phyloP scores from a whole-genome alignment of 2,888 invertebrate species.

The Amphimallon solstitiale region DNA sequence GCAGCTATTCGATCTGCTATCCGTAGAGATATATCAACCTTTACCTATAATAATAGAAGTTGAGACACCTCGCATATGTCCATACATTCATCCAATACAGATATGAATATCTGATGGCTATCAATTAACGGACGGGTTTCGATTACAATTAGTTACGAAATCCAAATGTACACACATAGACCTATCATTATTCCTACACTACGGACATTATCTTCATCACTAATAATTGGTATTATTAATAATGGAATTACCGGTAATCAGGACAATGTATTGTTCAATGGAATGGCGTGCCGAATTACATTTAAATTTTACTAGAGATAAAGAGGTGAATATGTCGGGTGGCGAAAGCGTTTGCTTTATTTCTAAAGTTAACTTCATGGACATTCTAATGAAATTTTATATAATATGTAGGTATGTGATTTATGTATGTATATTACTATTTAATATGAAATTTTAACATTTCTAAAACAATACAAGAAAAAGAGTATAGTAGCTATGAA shows the following conservation, averaged over 20 bases:
- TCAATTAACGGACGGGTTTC: conserved; percentile 25
- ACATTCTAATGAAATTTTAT: too few species aligned
- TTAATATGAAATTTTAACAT: too few species aligned
- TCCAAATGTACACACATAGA: neutral
- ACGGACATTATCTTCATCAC: conserved; percentile 18
- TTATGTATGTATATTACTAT: too few species aligned
- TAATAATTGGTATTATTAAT: conserved; percentile 30
- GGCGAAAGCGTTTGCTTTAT: conserved; percentile 18
- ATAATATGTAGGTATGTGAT: too few species aligned
- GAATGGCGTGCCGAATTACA: conserved; percentile 21
- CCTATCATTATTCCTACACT: conserved; percentile 21
- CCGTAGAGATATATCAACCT: neutral
- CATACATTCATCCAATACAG: conserved; percentile 17
- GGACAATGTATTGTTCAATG: conserved; percentile 14
- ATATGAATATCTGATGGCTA: conserved; percentile 19
- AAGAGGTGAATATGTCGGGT: conserved; percentile 5
- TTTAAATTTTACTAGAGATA: conserved; percentile 5
- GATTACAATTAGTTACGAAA: conserved; percentile 31
- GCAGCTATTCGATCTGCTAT: too few species aligned
- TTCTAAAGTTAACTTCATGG: neutral
- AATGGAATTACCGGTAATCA: conserved; percentile 25
- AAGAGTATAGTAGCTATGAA: too few species aligned
- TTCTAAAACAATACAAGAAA: too few species aligned
- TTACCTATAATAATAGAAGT: conserved; percentile 6
- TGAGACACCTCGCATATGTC: conserved; percentile 21